phyloP scores from a whole-genome alignment of 2,797 vertebrate genomes.

The Manis pentadactyla region DNA sequence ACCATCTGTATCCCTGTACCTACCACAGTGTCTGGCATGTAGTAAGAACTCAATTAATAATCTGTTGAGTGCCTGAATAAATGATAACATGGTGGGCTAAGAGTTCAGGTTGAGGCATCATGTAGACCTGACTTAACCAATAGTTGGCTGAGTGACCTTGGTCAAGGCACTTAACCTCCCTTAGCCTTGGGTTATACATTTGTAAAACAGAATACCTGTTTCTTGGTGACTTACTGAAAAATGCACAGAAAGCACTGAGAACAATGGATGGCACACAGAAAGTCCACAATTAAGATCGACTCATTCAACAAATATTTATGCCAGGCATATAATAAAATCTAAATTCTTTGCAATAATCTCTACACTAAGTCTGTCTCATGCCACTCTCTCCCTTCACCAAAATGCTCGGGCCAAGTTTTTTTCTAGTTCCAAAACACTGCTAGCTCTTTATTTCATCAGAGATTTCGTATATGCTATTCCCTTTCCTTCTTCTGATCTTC shows the following conservation, averaged over 20 bases:
- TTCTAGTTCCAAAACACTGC: background rate
- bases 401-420: background rate
- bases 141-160: background rate
- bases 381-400: constrained; percentile 16
- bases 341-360: background rate
- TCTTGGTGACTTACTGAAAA: constrained; percentile 50
- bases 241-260: constrained; percentile 37
- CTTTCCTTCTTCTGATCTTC: background rate
- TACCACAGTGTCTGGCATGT: background rate
- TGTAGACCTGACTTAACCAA: background rate
- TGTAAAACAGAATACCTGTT: background rate
- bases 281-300: background rate
- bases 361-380: background rate
- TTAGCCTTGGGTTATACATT: background rate
- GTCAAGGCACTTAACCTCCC: constrained; percentile 16
- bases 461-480: background rate
- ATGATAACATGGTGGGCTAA: background rate
- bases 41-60: background rate
- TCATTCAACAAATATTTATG: constrained; percentile 37
- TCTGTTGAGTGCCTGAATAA: background rate
- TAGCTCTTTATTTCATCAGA: background rate
- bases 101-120: background rate
- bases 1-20: background rate
- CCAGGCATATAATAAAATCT: constrained; percentile 1
- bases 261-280: background rate